These are phyloP conservation scores for Periophthalmus magnuspinnatus DNA, from an alignment of 2,797 vertebrate genomes.

Conservation along the genomic window DNA sequence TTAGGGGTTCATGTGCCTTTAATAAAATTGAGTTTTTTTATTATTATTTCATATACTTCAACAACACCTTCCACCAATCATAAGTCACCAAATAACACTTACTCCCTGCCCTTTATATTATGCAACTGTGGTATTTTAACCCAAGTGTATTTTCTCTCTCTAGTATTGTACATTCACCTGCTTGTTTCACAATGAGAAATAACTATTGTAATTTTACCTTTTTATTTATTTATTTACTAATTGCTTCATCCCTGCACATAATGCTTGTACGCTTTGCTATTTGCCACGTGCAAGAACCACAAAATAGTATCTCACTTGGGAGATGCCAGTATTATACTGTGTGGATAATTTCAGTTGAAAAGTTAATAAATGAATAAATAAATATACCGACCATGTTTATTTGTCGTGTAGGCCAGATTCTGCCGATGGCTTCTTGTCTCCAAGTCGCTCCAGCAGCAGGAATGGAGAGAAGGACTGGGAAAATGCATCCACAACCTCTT, in stretches of 20 bases:
- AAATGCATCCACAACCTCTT: constrained; percentile 95
- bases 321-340: neutral
- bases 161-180: neutral
- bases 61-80: constrained; percentile 16
- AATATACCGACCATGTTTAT: constrained; percentile 13
- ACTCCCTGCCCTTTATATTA: constrained; percentile 1
- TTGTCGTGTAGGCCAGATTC: constrained; percentile 86
- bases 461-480: constrained; percentile 99
- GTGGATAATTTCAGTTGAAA: constrained; percentile 10
- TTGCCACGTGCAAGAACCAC: neutral
- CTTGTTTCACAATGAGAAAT: constrained; percentile 4
- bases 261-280: constrained; percentile 1
- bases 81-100: constrained; percentile 19
- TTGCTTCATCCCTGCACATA: neutral
- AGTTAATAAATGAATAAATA: constrained; percentile 35
- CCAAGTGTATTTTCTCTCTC: neutral
- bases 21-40: neutral
- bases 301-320: constrained; percentile 14
- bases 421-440: constrained; percentile 91
- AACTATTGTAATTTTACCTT: neutral
- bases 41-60: constrained; percentile 14
- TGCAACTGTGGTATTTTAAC: neutral
- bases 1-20: constrained; percentile 8
- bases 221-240: constrained; percentile 2
- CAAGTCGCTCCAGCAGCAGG: constrained; percentile 88